These are phyloP conservation scores for Meda fulgida DNA, from an alignment of 2,797 vertebrate species.

Conservation along the genomic window DNA sequence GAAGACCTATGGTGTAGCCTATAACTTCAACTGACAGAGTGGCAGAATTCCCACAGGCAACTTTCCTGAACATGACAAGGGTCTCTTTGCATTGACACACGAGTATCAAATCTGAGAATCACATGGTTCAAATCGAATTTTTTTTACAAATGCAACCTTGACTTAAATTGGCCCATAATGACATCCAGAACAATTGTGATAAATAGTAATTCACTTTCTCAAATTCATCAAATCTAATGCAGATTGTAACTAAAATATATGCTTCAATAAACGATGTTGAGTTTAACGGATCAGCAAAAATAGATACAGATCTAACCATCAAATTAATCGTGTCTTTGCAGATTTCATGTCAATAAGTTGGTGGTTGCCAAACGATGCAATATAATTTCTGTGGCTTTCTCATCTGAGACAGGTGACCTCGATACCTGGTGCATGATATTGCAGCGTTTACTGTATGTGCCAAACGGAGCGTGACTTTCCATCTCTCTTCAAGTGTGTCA, in stretches of 20 bases:
- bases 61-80: slow-evolving; percentile 17
- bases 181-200: background rate
- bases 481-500: slow-evolving; percentile 52
- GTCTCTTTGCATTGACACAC: slow-evolving; percentile 29
- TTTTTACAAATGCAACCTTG: background rate
- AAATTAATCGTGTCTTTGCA: slow-evolving; percentile 11
- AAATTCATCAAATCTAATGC: background rate
- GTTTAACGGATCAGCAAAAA: background rate
- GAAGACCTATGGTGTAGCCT: too few species aligned
- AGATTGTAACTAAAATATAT: background rate
- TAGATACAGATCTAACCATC: background rate
- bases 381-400: slow-evolving; percentile 5
- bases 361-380: slow-evolving; percentile 44
- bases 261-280: background rate
- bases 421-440: slow-evolving; percentile 26
- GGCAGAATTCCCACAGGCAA: slow-evolving; percentile 66
- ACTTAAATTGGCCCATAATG: background rate
- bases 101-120: slow-evolving; percentile 11
- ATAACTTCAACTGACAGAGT: slow-evolving; percentile 24
- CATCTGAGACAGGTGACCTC: slow-evolving; percentile 23
- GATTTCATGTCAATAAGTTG: slow-evolving; percentile 16
- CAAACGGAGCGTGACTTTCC: slow-evolving; percentile 55
- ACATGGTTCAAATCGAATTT: background rate
- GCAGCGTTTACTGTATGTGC: slow-evolving; percentile 58
- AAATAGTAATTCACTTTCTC: background rate